Evolutionary conservation across 2,113 vertebrate species (phyloP).

Genomic region (Calyptomena viridis): DNA sequence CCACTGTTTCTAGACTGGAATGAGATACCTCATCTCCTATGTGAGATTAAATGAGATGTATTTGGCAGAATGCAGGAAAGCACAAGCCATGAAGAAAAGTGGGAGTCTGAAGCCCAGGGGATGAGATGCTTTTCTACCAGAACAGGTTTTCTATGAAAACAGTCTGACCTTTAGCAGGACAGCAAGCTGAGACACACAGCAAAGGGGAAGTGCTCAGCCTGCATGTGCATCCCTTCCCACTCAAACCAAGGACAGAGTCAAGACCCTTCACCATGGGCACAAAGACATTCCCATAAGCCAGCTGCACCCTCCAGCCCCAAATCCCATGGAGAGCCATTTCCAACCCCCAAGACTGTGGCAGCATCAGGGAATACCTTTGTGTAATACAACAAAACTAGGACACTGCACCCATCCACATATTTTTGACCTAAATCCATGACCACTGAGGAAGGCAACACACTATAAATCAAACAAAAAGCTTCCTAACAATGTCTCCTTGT

Average conservation of each 20-base stretch:
- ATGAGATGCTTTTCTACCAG: not conserved
- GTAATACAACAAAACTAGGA: not conserved
- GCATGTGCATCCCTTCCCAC: not conserved
- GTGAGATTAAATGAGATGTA: not conserved
- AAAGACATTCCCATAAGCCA: no score
- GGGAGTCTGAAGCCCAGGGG: not conserved
- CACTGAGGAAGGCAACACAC: not conserved
- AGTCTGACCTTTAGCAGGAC: not conserved
- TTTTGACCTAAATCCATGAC: not conserved
- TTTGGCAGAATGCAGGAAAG: not conserved
- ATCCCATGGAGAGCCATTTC: not conserved
- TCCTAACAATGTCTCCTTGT: not conserved
- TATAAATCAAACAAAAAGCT: not conserved
- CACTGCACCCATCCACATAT: not conserved
- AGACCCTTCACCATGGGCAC: fast-evolving
- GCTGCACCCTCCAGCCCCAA: not conserved
- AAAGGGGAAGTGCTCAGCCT: not conserved
- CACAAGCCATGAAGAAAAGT: not conserved
- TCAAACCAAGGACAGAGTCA: fast-evolving
- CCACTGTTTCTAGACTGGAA: fast-evolving
- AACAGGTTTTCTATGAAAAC: not conserved
- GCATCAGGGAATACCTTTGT: fast-evolving
- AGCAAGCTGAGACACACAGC: not conserved
- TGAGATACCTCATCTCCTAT: not conserved
- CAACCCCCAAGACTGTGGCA: not conserved